phyloP scores from a whole-genome alignment of 2,797 vertebrate species.

The Sparidentex hasta region DNA sequence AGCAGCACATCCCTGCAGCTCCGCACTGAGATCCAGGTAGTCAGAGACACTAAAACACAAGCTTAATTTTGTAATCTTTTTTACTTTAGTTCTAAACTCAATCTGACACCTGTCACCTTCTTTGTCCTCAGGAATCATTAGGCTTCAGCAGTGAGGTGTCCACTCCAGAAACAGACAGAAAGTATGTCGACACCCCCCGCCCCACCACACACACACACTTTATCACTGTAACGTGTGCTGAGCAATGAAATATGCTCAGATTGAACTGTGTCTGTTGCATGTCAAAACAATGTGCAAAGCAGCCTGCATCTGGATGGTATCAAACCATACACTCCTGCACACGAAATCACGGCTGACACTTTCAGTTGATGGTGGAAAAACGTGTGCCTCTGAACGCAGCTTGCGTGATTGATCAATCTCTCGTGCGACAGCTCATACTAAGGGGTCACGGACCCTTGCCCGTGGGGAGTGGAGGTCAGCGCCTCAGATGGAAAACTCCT shows the following conservation, averaged over 20 bases:
- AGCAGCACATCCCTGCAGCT: conserved; percentile 92
- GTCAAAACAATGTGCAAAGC: conserved; percentile 60
- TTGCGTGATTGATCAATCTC: conserved; percentile 33
- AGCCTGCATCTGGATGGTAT: conserved; percentile 62
- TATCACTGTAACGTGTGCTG: conserved; percentile 7
- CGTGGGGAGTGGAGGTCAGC: conserved; percentile 19
- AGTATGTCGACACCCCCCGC: conserved; percentile 88
- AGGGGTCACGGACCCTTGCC: conserved; percentile 30
- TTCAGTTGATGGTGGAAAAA: conserved; percentile 25
- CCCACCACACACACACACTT: not conserved
- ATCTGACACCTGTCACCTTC: conserved; percentile 14
- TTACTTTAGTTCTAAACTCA: not conserved
- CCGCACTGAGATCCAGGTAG: conserved; percentile 95
- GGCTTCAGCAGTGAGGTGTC: conserved; percentile 93
- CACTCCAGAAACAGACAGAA: conserved; percentile 96
- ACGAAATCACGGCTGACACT: conserved; percentile 40
- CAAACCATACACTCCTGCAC: conserved; percentile 29
- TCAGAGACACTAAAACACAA: conserved; percentile 21
- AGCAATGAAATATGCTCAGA: conserved; percentile 35
- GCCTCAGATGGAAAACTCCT: conserved; percentile 28
- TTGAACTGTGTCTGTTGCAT: conserved; percentile 61
- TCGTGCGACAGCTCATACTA: conserved; percentile 5
- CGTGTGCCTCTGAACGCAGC: conserved; percentile 1
- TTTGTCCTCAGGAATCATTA: conserved; percentile 90
- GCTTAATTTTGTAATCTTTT: not conserved